Conservation (phyloP, 2,888 invertebrate genomes). For the Cremastinae sp. region DNA sequence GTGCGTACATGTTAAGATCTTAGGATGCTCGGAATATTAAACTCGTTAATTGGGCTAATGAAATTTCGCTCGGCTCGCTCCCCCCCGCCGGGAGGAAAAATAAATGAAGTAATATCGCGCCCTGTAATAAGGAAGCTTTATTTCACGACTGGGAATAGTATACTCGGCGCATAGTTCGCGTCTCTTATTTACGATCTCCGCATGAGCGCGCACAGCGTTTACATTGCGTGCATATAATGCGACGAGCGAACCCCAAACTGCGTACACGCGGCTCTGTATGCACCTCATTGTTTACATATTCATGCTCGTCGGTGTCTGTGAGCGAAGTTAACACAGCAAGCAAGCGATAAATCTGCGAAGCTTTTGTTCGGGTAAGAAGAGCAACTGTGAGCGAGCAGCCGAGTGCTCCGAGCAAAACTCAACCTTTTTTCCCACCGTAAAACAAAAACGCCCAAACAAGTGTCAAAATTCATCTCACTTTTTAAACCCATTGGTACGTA, state of each 20-base stretch:
- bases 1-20: not conserved
- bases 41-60: constrained; percentile 34
- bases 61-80: not conserved
- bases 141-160: constrained; percentile 34
- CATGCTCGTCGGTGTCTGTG: not conserved
- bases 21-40: not conserved
- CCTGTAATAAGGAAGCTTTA: constrained; percentile 24
- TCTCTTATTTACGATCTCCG: constrained; percentile 41
- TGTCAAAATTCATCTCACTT: too few relatives aligned
- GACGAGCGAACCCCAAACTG: constrained; percentile 30
- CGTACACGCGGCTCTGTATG: constrained; percentile 10
- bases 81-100: not conserved
- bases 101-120: constrained; percentile 33
- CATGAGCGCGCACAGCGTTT: constrained; percentile 20
- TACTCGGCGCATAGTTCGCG: constrained; percentile 36
- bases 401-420: constrained; percentile 31
- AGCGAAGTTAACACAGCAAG: constrained; percentile 6
- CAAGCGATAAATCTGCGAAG: constrained; percentile 50
- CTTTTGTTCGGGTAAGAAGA: constrained; percentile 51
- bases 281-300: not conserved
- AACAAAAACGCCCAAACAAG: not conserved
- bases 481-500: too few relatives aligned
- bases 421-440: constrained; percentile 8
- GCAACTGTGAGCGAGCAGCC: constrained; percentile 44
- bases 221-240: constrained; percentile 11